Base-by-base conservation (phyloP, 2,888 invertebrate species). In the Smittia sp. region DNA sequence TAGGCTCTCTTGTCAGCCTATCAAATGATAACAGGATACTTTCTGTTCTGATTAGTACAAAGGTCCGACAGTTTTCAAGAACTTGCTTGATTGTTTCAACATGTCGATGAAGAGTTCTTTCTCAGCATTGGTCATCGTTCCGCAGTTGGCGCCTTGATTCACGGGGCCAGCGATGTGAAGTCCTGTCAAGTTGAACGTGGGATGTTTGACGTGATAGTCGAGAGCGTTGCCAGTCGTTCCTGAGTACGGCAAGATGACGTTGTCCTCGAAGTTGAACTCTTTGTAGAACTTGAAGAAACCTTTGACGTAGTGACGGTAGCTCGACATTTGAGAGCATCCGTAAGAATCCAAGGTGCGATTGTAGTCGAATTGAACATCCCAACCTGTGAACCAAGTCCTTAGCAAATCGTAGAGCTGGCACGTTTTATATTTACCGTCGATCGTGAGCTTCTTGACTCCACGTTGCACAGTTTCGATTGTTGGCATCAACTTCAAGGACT, bases 271-370 rank as follows among this genome's bases (percentile, higher is more conserved):
- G 15, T 38, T 27, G 25, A 24, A 38, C 4, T 72, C 22, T 22
- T 0, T 27, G 54, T 72, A 72, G 20, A 72, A 62, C 15, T 62
- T 7, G 22, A 72, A 72, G 38, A 72, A 72, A 0, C 38, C 38
- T 22, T 38, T 15, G 11, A 72, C 1, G 18, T 62, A 24, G 7
- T 62, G 11, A 24, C 38, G 58, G 39, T 58, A 72, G 4, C 62
- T 9, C 2, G 4, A 24, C 6, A 72, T 38, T 62, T 58, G 24
- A 1, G 20, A 6, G 0, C 32, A 7, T 7, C 22, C 22, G 22
- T 72, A 72, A 22, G 38, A 32, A 22, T 27, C 39, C 13, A 52
- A 22, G 1, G 22, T 13, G 13, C 39, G 15, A 15, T 0, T 27
- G 11, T 9, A 2, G 24, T 72, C 72, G 22, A 62, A 72, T n/a